Base-by-base conservation (phyloP, 1,140 invertebrate species). In the Habropoda laboriosa region DNA sequence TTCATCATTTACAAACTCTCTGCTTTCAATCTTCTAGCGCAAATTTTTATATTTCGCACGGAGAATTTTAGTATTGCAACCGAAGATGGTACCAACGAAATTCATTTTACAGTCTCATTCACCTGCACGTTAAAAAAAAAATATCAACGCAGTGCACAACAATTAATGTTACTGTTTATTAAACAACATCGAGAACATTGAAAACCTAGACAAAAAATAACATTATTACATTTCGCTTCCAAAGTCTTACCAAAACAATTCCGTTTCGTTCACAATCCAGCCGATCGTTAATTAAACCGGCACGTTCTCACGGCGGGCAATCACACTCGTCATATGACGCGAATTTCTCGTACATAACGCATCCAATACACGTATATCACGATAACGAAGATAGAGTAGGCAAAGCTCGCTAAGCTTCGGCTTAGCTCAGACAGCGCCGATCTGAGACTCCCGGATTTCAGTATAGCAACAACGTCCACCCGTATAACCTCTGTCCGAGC, bases 391-490 rank as follows among this genome's bases (percentile, higher is more conserved):
- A 67, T 18, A 49, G 45, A 51, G 45, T 21, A 30, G 3, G 1
- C 30, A 21, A 67, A 67, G 45, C 30, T 24, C 32, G 3, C 27
- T 51, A 67, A 67, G 45, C 64, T 27, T 30, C 35, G 12, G 64
- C 64, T 67, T 67, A 51, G 8, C 30, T 21, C 35, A 8, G 45
- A 67, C 45, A 49, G 10, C 27, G n/a, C 49, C 57, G 42, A 35
- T 75, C 79, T 53, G 7, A 51, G 68, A 40, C 76, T n/a, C 81
- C 63, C 80, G 76, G 73, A 82, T 78, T 76, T 77, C 81, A 21
- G 49, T 72, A n/a, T n/a, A 30, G 73, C 75, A 78, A 66, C 45
- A 47, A 30, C 30, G n/a, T 13, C 16, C n/a, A n/a, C 32, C n/a
- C 7, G 42, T 42, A n/a, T n/a, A n/a, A 68, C 79, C 45, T 70